Evolutionary conservation across 2,797 vertebrate genomes (phyloP), one percentile per base, ranked within the genome.

Genomic region (Miichthys miiuy): DNA sequence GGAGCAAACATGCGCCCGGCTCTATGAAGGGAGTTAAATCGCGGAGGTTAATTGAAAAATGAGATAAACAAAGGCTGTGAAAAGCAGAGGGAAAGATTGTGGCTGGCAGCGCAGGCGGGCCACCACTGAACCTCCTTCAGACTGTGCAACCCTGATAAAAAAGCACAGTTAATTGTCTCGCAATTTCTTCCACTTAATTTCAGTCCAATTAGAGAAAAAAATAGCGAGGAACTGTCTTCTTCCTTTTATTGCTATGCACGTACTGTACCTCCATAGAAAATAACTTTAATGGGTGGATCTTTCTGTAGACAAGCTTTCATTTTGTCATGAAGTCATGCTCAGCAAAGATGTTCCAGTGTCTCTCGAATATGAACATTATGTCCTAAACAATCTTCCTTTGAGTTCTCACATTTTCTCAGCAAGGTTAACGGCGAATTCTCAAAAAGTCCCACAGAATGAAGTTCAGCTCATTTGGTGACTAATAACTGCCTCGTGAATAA

Each of bases 11-110:
- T 93, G 91, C 75, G 82, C 77, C 89, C 87, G 74, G 89, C 91
- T 94, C 96, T 95, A 94, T 89, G 90, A 96, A 92, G 95, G 80
- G 96, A 97, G 95, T 96, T 96, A 96, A 97, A 97, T 96, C 71
- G 68, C 79, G 90, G 95, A 97, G 95, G 96, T 97, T 98, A 98
- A 98, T 97, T 97, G 96, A 97, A 98, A 98, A 97, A 96, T 93
- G 91, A 92, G 96, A 97, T 97, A 97, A 98, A 98, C 95, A 97
- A 96, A 96, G 93, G 92, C 91, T 90, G 92, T 94, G 93, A 94
- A 96, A 97, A 93, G 94, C 93, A 82, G 93, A 92, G 83, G 93
- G 95, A 96, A 93, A 96, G 93, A 96, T 96, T 97, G 96, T 82
- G 85, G 93, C 92, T 95, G 92, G 93, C 95, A 96, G 93, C 87